phyloP scores from a whole-genome alignment of 2,888 invertebrate genomes.

The Nomada ferruginata region DNA sequence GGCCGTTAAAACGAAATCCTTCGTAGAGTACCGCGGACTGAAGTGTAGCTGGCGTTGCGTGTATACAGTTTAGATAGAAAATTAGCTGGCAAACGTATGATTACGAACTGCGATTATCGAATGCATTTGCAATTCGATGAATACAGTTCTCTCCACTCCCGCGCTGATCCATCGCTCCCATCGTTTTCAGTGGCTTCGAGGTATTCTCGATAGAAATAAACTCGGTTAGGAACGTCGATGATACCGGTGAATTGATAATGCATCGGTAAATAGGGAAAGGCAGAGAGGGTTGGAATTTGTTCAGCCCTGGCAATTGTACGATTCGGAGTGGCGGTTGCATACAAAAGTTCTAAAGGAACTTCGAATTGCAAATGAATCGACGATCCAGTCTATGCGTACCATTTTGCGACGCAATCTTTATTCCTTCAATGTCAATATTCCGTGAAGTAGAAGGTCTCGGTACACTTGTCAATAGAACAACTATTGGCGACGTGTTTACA shows the following conservation, averaged over 20 bases:
- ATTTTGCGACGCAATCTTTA: neutral
- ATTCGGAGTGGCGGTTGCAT: neutral
- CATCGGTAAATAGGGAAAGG: neutral
- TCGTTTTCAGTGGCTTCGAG: neutral
- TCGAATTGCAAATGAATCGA: constrained; percentile 2
- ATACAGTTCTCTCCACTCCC: neutral
- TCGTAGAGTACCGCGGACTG: neutral
- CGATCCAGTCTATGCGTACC: neutral
- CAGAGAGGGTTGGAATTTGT: neutral
- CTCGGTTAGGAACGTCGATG: neutral
- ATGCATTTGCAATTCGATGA: constrained; percentile 6
- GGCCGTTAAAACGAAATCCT: neutral
- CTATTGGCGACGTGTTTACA: constrained; percentile 34
- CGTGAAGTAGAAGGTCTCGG: constrained; percentile 18
- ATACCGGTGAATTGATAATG: neutral
- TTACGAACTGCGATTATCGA: neutral
- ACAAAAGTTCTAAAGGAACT: neutral
- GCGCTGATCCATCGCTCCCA: neutral
- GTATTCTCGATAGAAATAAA: neutral
- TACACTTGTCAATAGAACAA: constrained; percentile 23
- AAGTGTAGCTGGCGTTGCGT: neutral
- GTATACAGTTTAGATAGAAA: neutral
- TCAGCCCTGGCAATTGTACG: too few species aligned
- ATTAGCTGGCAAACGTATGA: constrained; percentile 6
- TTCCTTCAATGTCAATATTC: neutral